Evolutionary conservation across 1,140 invertebrate genomes (phyloP).

Genomic region (Zaprionus taronus): DNA sequence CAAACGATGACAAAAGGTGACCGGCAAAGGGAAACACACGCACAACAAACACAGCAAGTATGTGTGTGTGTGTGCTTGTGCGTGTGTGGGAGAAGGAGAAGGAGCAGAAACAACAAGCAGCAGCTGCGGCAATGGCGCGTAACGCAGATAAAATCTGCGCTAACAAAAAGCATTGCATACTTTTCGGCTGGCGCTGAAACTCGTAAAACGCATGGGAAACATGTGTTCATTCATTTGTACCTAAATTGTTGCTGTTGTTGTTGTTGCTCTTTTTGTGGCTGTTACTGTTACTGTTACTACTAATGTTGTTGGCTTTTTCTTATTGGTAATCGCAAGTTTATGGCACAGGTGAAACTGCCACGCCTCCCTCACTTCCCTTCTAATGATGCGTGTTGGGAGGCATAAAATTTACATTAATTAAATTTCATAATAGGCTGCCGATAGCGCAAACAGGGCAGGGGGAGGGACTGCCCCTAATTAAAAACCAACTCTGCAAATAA

Average conservation of each 20-base stretch:
- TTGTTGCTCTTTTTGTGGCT: conserved; percentile 4
- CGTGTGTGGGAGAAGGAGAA: background rate
- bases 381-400: conserved; percentile 34
- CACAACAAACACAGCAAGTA: background rate
- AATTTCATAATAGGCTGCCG: conserved; percentile 48
- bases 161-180: conserved; percentile 58
- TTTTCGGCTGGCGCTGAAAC: conserved; percentile 47
- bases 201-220: conserved; percentile 43
- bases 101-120: background rate
- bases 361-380: background rate
- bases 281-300: background rate
- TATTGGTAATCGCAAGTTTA: conserved; percentile 62
- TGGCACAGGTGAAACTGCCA: conserved; percentile 29
- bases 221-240: conserved; percentile 71
- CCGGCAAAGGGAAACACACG: conserved; percentile 20
- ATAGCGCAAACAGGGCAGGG: background rate
- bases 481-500: conserved; percentile 6
- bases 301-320: background rate
- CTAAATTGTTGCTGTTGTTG: conserved; percentile 34
- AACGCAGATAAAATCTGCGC: conserved; percentile 69
- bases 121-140: conserved; percentile 55
- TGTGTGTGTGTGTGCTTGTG: background rate
- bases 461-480: background rate
- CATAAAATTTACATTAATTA: conserved; percentile 74
- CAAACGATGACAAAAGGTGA: conserved; percentile 79